phyloP scores from a whole-genome alignment of 2,797 vertebrate species.

The Etheostoma nigrum region DNA sequence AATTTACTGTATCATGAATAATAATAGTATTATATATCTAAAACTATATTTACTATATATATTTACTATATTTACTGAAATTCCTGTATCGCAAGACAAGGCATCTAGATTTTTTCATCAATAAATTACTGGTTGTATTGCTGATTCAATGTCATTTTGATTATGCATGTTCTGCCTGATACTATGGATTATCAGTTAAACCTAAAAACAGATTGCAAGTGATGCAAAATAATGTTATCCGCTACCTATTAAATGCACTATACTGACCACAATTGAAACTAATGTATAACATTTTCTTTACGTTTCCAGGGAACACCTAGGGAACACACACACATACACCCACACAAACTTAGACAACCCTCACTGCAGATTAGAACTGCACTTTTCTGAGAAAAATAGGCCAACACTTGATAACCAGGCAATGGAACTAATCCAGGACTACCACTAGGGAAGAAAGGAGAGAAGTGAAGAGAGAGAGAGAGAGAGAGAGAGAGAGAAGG shows the following conservation, averaged over 20 bases:
- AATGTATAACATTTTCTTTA: slow-evolving; percentile 33
- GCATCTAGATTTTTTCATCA: too few species aligned
- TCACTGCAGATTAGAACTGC: slow-evolving; percentile 70
- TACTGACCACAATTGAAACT: slow-evolving; percentile 10
- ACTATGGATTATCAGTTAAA: too few species aligned
- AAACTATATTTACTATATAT: not conserved
- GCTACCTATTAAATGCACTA: too few species aligned
- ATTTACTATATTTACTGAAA: not conserved
- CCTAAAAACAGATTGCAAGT: too few species aligned
- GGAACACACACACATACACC: not conserved
- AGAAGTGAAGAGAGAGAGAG: slow-evolving; percentile 46
- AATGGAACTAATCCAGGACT: slow-evolving; percentile 88
- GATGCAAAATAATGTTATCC: too few species aligned
- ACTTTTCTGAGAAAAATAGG: slow-evolving; percentile 81
- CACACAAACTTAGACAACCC: slow-evolving; percentile 37
- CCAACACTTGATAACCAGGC: slow-evolving; percentile 86
- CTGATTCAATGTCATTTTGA: too few species aligned
- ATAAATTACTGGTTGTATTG: too few species aligned
- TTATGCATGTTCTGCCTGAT: too few species aligned
- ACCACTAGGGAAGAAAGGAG: slow-evolving; percentile 71
- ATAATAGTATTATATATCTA: not conserved
- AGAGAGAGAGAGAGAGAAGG: slow-evolving; percentile 44
- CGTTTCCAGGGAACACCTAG: slow-evolving; percentile 17
- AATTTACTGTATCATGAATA: slow-evolving; percentile 1
- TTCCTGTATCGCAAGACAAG: too few species aligned